Percentiles rank a stretch among this genome's conserved stretches.
phyloP scores from a whole-genome alignment of 2,888 invertebrate genomes.

The Lutraria lutraria region DNA sequence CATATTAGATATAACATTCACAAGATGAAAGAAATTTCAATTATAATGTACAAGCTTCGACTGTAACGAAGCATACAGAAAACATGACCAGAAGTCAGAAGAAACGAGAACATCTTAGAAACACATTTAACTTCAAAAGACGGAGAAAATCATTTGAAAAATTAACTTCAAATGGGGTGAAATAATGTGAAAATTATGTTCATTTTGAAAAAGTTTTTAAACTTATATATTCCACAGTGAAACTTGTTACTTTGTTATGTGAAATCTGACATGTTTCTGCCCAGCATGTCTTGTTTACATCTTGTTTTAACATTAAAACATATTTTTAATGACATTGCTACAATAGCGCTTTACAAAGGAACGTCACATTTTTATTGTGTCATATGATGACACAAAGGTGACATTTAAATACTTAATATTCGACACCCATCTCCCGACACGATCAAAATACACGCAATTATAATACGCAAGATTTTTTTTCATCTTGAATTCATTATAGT shows the following conservation, averaged over 20 bases:
- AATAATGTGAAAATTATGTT: not conserved
- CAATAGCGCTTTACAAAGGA: not conserved
- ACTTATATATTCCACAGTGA: slow-evolving; percentile 2
- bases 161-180: slow-evolving; percentile 12
- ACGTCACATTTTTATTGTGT: slow-evolving; percentile 15
- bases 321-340: slow-evolving; percentile 25
- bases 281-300: slow-evolving; percentile 27
- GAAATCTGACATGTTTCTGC: slow-evolving; percentile 3
- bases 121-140: slow-evolving; percentile 1
- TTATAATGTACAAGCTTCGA: not conserved
- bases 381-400: slow-evolving; percentile 17
- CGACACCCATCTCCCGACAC: not conserved
- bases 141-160: not conserved
- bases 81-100: slow-evolving; percentile 1
- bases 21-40: slow-evolving; percentile 13
- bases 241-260: not conserved
- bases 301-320: slow-evolving; percentile 21
- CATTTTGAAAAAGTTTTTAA: slow-evolving; percentile 9
- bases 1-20: slow-evolving; percentile 2
- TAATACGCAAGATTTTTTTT: not conserved
- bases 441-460: not conserved
- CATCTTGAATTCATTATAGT: not conserved
- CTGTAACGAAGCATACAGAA: not conserved
- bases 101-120: not conserved
- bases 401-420: slow-evolving; percentile 24